A percentile compares a stretch with the other conserved stretches of the same genome.
Evolutionary conservation across 1,140 invertebrate species (phyloP).

Genomic region (Cherax destructor): DNA sequence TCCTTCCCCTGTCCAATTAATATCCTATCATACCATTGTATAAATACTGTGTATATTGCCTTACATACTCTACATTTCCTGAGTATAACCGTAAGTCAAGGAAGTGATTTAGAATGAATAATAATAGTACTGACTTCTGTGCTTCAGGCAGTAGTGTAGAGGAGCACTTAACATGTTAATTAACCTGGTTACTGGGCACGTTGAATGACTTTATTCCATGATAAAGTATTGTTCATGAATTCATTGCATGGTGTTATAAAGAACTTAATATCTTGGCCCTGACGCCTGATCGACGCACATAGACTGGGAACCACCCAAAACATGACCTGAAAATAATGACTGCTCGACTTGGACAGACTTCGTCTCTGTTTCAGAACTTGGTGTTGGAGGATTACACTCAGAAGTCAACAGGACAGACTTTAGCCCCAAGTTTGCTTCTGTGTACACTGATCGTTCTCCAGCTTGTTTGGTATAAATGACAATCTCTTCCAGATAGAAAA

Average conservation of each 20-base stretch:
- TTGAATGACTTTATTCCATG: background rate
- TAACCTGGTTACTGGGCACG: background rate
- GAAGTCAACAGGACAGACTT: constrained; percentile 38
- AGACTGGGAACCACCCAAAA: constrained; percentile 14
- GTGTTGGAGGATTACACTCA: constrained; percentile 18
- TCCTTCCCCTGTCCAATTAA: background rate
- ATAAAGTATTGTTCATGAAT: background rate
- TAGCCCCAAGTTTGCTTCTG: constrained; percentile 48
- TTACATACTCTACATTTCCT: background rate
- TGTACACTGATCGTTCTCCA: constrained; percentile 66
- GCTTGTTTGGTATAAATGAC: constrained; percentile 67
- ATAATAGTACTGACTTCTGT: background rate
- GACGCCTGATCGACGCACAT: background rate
- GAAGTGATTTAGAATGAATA: background rate
- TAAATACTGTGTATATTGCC: background rate
- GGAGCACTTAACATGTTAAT: background rate
- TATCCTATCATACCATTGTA: background rate
- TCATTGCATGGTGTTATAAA: constrained; percentile 10
- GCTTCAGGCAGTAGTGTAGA: background rate
- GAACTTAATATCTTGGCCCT: constrained; percentile 23
- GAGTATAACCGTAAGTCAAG: background rate
- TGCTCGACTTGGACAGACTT: constrained; percentile 61
- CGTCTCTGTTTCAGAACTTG: constrained; percentile 61
- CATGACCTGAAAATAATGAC: background rate
- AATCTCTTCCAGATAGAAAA: constrained; percentile 60